Base-by-base conservation (phyloP, 2,888 invertebrate genomes). In the Dolomedes plantarius region DNA sequence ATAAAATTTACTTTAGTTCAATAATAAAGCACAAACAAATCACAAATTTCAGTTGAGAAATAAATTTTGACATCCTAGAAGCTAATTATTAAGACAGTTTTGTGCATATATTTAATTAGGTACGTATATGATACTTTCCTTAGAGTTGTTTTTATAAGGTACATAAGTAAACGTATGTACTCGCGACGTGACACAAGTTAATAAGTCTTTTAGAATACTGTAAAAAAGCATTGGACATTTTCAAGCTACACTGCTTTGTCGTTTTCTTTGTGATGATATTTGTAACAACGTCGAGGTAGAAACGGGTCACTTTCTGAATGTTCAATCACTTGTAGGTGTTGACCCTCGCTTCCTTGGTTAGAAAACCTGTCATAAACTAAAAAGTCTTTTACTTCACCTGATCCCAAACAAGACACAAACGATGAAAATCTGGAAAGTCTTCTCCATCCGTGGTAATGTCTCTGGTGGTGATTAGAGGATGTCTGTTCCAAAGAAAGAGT, bases 221-320 rank as follows among this genome's bases (percentile, higher is more conserved):
- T n/a, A n/a, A n/a, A n/a, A n/a, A n/a, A n/a, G n/a, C n/a, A n/a
- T n/a, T n/a, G n/a, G n/a, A n/a, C n/a, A n/a, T n/a, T n/a, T n/a
- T n/a, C 36, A 5, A 5, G 36, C 82, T 31, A 83, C 3, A 83
- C 77, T 31, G 28, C 41, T 62, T 69, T 64, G 6, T 72, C 72
- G 5, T 19, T 39, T n/a, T 27, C 65, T 29, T 46, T 50, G 5
- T 71, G 13, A 6, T 83, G 77, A 13, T 72, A 31, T 19, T 19
- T 64, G 68, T 77, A 77, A 16, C 72, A 46, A 27, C 80, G n/a
- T 0, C 80, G 79, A 29, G 86, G 86, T 56, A 86, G 56, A 31
- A 80, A 86, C 1, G 86, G 86, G 23, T 86, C 86, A 64, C 86
- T 86, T n/a, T 86, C 86, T 13, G 86, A 86, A 62, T 86, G 86